These are phyloP conservation scores for Parus major DNA, from an alignment of 2,113 vertebrate species.

Conservation along the genomic window DNA sequence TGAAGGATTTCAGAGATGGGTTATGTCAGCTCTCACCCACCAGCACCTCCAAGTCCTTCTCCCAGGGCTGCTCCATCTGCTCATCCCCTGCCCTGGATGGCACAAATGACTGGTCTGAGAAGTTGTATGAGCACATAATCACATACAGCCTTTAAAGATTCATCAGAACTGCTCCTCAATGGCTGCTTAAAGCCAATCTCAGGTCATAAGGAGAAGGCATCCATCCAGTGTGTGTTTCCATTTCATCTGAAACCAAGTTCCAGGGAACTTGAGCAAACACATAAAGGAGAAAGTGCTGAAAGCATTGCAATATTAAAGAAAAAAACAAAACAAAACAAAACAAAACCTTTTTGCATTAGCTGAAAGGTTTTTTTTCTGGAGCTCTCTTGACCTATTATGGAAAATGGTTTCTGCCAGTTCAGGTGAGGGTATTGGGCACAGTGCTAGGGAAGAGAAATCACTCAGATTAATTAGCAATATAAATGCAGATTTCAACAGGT, in stretches of 20 bases:
- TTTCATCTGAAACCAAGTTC: background rate
- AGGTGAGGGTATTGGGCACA: background rate
- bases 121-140: background rate
- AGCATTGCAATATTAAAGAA: background rate
- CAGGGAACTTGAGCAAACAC: background rate
- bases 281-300: background rate
- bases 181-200: background rate
- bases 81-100: too few species aligned
- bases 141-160: background rate
- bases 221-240: background rate
- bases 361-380: background rate
- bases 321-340: background rate
- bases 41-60: background rate
- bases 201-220: background rate
- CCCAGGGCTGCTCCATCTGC: background rate
- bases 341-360: background rate
- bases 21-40: too few species aligned
- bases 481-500: constrained; percentile 61
- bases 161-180: background rate
- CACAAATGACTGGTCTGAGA: background rate
- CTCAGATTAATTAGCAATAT: constrained; percentile 47
- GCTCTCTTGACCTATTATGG: background rate
- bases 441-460: background rate
- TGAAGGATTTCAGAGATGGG: background rate
- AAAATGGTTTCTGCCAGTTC: constrained; percentile 25